These are phyloP conservation scores for Mythimna vitellina DNA, from an alignment of 2,888 invertebrate genomes.

Conservation along the genomic window DNA sequence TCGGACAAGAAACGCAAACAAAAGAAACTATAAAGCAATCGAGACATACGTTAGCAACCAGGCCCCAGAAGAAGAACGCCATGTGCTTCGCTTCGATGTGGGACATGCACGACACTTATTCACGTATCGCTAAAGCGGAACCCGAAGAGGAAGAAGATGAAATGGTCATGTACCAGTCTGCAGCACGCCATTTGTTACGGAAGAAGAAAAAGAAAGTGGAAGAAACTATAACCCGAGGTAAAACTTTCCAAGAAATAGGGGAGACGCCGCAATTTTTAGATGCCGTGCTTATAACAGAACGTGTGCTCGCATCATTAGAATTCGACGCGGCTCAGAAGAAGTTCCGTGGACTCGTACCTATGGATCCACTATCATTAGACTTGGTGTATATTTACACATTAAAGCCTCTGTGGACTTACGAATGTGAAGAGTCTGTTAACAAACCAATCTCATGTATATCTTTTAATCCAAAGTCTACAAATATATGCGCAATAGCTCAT, in stretches of 20 bases:
- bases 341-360: slow-evolving; percentile 92
- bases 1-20: slow-evolving; percentile 94
- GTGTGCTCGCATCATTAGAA: slow-evolving; percentile 93
- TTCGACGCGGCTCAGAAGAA: slow-evolving; percentile 92
- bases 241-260: slow-evolving; percentile 77
- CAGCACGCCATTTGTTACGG: slow-evolving; percentile 76
- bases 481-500: slow-evolving; percentile 94
- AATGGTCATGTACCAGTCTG: slow-evolving; percentile 86
- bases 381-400: slow-evolving; percentile 92
- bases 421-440: slow-evolving; percentile 85
- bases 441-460: slow-evolving; percentile 91
- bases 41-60: slow-evolving; percentile 91
- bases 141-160: slow-evolving; percentile 82
- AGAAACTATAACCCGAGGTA: slow-evolving; percentile 59
- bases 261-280: slow-evolving; percentile 88
- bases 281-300: slow-evolving; percentile 92
- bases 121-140: slow-evolving; percentile 78
- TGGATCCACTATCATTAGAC: slow-evolving; percentile 91
- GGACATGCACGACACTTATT: slow-evolving; percentile 94
- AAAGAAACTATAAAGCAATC: slow-evolving; percentile 91
- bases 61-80: slow-evolving; percentile 89
- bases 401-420: slow-evolving; percentile 92
- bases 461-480: slow-evolving; percentile 93
- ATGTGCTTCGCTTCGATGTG: slow-evolving; percentile 93
- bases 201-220: slow-evolving; percentile 69